These are phyloP conservation scores for Cephus pygmeus DNA, from an alignment of 2,888 invertebrate genomes.

Conservation along the genomic window DNA sequence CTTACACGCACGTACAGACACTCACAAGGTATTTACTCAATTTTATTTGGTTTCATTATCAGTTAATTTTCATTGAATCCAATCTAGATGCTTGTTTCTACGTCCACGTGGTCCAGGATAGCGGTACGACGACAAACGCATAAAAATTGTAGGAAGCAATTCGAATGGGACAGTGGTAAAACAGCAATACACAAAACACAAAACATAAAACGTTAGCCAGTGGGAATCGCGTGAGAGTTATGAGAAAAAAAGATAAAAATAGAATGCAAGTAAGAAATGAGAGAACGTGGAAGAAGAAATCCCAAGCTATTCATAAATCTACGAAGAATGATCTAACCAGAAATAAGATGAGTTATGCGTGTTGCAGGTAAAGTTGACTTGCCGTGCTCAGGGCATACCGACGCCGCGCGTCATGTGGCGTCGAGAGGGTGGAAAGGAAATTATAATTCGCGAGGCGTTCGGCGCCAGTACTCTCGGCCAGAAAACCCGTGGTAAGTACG, in stretches of 20 bases:
- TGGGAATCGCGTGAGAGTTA: background rate
- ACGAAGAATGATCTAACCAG: slow-evolving; percentile 64
- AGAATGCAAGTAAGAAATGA: background rate
- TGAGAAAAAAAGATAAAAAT: background rate
- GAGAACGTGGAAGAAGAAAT: background rate
- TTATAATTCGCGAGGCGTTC: slow-evolving; percentile 78
- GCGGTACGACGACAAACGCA: background rate
- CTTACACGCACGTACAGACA: background rate
- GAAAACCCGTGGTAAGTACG: slow-evolving; percentile 49
- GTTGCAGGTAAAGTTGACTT: slow-evolving; percentile 67
- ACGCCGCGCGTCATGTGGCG: slow-evolving; percentile 85
- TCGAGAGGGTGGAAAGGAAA: slow-evolving; percentile 84
- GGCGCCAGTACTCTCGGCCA: slow-evolving; percentile 47
- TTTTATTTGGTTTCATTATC: background rate
- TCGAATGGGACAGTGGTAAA: background rate
- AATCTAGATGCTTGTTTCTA: background rate
- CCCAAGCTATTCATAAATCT: slow-evolving; percentile 68
- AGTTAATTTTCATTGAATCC: background rate
- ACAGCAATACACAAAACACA: background rate
- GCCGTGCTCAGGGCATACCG: slow-evolving; percentile 83
- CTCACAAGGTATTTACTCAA: background rate
- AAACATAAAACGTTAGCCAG: background rate
- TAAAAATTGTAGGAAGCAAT: background rate
- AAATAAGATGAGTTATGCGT: slow-evolving; percentile 23
- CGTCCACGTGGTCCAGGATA: background rate